phyloP scores from a whole-genome alignment of 2,888 invertebrate species.

The Esperia sulphurella region DNA sequence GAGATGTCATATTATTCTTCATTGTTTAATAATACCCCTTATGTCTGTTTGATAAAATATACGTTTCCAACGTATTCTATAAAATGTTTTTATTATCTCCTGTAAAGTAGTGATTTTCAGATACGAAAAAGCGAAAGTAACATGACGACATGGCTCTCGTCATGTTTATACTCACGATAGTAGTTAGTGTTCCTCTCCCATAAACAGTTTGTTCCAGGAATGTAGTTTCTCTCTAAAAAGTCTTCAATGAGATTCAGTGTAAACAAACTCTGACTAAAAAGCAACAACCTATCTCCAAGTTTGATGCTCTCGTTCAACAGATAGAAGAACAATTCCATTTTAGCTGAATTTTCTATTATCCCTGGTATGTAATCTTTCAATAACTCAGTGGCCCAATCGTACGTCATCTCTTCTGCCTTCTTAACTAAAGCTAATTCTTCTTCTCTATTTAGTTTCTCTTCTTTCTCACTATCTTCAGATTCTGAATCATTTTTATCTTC shows the following conservation, averaged over 20 bases:
- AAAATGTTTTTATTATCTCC: too few species aligned
- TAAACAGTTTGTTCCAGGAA: slow-evolving; percentile 83
- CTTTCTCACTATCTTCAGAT: slow-evolving; percentile 77
- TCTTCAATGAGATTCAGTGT: slow-evolving; percentile 97
- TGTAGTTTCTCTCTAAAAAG: slow-evolving; percentile 87
- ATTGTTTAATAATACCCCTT: too few species aligned
- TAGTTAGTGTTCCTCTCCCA: slow-evolving; percentile 95
- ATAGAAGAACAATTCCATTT: slow-evolving; percentile 95
- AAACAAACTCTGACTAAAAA: slow-evolving; percentile 97
- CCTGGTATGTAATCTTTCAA: slow-evolving; percentile 93
- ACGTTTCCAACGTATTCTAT: too few species aligned
- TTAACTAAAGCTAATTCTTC: slow-evolving; percentile 77
- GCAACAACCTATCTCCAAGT: slow-evolving; percentile 92
- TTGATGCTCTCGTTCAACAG: slow-evolving; percentile 93
- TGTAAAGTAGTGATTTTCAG: too few species aligned
- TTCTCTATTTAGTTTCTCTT: slow-evolving; percentile 80
- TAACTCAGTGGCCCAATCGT: slow-evolving; percentile 92
- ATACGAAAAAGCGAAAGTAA: too few species aligned
- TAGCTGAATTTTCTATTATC: slow-evolving; percentile 94
- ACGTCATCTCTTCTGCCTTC: slow-evolving; percentile 90
- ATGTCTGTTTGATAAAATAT: too few species aligned
- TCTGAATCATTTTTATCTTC: slow-evolving; percentile 57
- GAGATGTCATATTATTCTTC: too few species aligned
- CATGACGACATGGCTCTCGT: too few species aligned
- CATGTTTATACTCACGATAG: slow-evolving; percentile 93